phyloP scores from a whole-genome alignment of 2,797 vertebrate species.

The Molossus molossus region DNA sequence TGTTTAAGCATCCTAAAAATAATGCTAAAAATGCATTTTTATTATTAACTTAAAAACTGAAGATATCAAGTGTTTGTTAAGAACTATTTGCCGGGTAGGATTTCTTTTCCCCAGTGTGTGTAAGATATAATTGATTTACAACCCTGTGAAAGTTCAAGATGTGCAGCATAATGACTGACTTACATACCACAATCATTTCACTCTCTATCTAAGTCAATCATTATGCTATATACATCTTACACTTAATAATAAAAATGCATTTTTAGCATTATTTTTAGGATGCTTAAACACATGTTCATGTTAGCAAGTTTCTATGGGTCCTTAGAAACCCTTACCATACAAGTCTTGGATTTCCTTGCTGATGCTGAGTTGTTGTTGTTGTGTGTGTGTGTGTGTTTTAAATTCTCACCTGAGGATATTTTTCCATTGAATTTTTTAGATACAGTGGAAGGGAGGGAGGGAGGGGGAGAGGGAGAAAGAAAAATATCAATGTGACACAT shows the following conservation, averaged over 20 bases:
- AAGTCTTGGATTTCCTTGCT: neutral
- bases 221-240: neutral
- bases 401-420: too few relatives aligned
- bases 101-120: neutral
- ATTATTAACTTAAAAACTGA: slow-evolving; percentile 30
- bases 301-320: slow-evolving; percentile 48
- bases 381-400: too few relatives aligned
- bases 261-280: slow-evolving; percentile 50
- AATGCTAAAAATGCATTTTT: slow-evolving; percentile 40
- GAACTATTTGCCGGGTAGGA: neutral
- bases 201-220: neutral
- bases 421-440: too few relatives aligned
- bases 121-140: neutral
- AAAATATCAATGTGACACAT: too few relatives aligned
- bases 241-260: slow-evolving; percentile 30
- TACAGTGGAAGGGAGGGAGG: too few relatives aligned
- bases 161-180: neutral
- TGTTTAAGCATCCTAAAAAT: slow-evolving; percentile 26
- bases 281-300: slow-evolving; percentile 55
- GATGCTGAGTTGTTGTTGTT: neutral
- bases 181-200: neutral
- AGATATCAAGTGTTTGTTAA: slow-evolving; percentile 12
- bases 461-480: too few relatives aligned
- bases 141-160: neutral
- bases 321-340: slow-evolving; percentile 11